Evolutionary conservation across 2,113 vertebrate species (phyloP), one percentile per base, ranked within the genome.

Genomic region (Herpailurus yagouaroundi): DNA sequence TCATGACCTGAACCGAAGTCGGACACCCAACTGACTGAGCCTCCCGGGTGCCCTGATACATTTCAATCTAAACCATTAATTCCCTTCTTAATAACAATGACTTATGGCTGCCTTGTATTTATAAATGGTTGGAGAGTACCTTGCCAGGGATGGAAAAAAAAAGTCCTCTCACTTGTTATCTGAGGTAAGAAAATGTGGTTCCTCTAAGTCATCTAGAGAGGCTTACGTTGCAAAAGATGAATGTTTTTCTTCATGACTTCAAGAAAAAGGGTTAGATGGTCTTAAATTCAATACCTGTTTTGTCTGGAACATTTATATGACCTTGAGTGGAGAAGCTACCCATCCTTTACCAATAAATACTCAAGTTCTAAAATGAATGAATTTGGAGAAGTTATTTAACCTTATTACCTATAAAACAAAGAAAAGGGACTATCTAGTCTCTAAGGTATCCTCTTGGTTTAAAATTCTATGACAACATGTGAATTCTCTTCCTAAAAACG

Each of bases 401-500:
- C 4, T 36, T 45, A n/a, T 41, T 23, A 71, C 7, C 38, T 89
- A 87, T 50, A 88, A 80, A 57, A 83, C 38, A 95, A 73, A 93
- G 41, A 29, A 89, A 81, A 74, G 31, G 4, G 10, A 90, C 15
- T 31, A 84, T 21, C 66, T 55, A 52, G 52, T 55, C 29, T 81
- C 69, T 38, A 41, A 91, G 1, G 38, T 89, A 9, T 0, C 74
- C 36, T 45, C 45, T 21, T 80, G 48, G 21, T 88, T 95, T 89
- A 81, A 97, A 97, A 91, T 73, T 90, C 77, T 80, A 29, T 48
- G 19, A 41, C 31, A 77, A 38, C 69, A 11, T 76, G 77, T 84
- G 25, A 96, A 82, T 86, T 88, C 18, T 60, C 77, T 60, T 90
- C 23, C 77, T 94, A 77, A 95, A 85, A 92, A 60, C 25, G 81